Percentiles rank a stretch among this genome's conserved stretches.
Conservation (phyloP, 2,888 invertebrate species). For the Chamaedrilus cognettii region DNA sequence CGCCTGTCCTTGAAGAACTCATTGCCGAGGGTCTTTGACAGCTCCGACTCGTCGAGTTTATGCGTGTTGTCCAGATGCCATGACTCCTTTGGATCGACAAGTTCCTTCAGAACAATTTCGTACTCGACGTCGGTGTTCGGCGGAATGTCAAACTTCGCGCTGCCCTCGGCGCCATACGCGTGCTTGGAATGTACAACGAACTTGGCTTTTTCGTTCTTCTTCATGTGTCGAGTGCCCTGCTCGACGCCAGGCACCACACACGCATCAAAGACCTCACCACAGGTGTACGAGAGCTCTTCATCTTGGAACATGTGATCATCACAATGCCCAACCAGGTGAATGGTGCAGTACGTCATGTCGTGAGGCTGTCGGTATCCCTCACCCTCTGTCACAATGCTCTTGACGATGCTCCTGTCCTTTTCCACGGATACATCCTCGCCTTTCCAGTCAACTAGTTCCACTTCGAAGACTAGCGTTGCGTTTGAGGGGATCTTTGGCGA, state of each 20-base stretch:
- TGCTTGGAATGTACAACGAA: conserved; percentile 70
- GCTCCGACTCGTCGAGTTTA: conserved; percentile 77
- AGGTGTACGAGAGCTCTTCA: conserved; percentile 75
- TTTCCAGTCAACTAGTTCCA: conserved; percentile 85
- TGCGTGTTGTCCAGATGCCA: conserved; percentile 83
- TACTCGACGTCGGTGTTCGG: conserved; percentile 71
- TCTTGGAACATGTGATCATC: conserved; percentile 76
- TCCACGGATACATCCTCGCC: conserved; percentile 84
- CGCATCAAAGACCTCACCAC: conserved; percentile 82
- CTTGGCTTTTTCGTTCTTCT: conserved; percentile 75
- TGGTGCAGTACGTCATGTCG: conserved; percentile 60
- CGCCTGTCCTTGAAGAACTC: conserved; percentile 74
- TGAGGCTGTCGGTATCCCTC: conserved; percentile 74
- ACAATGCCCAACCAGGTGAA: conserved; percentile 72
- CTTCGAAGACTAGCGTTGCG: conserved; percentile 77
- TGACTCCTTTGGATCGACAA: conserved; percentile 69
- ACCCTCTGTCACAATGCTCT: conserved; percentile 72
- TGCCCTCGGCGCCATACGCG: conserved; percentile 77
- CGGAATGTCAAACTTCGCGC: conserved; percentile 74
- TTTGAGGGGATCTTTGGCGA: conserved; percentile 88
- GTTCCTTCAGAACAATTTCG: conserved; percentile 68
- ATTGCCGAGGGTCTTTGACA: conserved; percentile 91
- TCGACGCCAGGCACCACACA: conserved; percentile 74
- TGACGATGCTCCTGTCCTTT: conserved; percentile 79
- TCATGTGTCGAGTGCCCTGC: conserved; percentile 69